A percentile compares a stretch with the other conserved stretches of the same genome.
Conservation (phyloP, 2,797 vertebrate species). For the Centroberyx gerrardi region DNA sequence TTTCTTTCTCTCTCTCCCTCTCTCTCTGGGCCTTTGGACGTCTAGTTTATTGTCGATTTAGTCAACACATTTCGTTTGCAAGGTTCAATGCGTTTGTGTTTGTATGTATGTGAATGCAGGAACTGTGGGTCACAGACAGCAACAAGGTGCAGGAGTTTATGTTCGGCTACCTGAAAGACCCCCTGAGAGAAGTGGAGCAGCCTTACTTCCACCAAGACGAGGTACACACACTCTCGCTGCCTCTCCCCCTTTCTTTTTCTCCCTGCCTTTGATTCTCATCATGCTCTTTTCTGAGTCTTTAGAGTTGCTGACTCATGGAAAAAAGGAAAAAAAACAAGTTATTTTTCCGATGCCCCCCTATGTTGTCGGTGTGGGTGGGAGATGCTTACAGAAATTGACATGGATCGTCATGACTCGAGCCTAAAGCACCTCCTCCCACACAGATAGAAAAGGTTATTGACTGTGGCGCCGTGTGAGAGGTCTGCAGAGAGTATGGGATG, state of each 20-base stretch:
- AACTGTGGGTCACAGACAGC: conserved; percentile 92
- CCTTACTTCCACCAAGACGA: conserved; percentile 95
- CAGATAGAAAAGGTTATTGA: conserved; percentile 60
- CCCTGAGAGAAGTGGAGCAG: conserved; percentile 95
- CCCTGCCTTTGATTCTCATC: background rate
- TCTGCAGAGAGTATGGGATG: conserved; percentile 46
- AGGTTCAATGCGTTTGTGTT: conserved; percentile 23
- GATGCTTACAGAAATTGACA: conserved; percentile 49
- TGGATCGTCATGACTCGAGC: conserved; percentile 23
- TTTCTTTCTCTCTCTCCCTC: background rate
- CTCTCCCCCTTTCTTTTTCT: background rate
- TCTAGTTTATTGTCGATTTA: background rate
- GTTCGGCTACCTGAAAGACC: conserved; percentile 95
- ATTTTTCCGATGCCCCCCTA: conserved; percentile 40
- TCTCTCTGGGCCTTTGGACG: background rate
- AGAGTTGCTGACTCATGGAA: conserved; percentile 24
- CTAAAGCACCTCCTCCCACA: conserved; percentile 61
- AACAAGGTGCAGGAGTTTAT: conserved; percentile 95
- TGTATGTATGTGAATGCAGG: conserved; percentile 81
- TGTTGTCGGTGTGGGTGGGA: conserved; percentile 45
- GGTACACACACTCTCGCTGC: conserved; percentile 72
- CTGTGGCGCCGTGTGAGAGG: conserved; percentile 13
- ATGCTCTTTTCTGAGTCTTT: conserved; percentile 11
- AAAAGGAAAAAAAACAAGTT: background rate
- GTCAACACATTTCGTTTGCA: background rate